These are phyloP conservation scores for Orientallactaga sibirica DNA, from an alignment of 2,797 vertebrate genomes.

Conservation along the genomic window DNA sequence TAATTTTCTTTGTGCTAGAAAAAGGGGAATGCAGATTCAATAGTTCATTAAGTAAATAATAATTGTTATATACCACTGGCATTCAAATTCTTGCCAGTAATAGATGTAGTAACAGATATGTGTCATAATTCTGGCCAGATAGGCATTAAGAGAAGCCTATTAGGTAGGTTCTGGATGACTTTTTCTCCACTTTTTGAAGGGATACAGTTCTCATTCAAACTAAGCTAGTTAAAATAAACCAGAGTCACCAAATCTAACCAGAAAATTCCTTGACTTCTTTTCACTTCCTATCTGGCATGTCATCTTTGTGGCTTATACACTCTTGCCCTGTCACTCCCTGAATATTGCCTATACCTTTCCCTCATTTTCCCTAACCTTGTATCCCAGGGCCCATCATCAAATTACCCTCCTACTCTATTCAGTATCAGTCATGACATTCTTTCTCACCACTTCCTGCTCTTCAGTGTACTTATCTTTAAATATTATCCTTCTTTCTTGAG, in stretches of 20 bases:
- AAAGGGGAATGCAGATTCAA: neutral
- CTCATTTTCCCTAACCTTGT: neutral
- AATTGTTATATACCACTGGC: neutral
- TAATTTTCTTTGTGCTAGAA: neutral
- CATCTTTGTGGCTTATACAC: neutral
- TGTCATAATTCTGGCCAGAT: neutral
- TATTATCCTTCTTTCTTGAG: constrained; percentile 28
- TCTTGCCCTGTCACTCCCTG: neutral
- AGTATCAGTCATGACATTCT: neutral
- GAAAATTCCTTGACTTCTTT: neutral
- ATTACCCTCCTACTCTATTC: neutral
- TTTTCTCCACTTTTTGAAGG: neutral
- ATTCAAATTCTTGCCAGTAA: constrained; percentile 2
- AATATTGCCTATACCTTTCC: neutral
- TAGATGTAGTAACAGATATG: neutral
- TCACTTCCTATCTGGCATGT: neutral
- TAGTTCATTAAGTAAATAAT: neutral
- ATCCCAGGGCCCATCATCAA: neutral
- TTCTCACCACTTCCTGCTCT: neutral
- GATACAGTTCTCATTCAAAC: neutral
- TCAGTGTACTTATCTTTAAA: neutral
- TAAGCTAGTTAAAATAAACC: neutral
- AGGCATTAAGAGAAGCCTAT: neutral
- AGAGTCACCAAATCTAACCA: neutral
- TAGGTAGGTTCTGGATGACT: neutral